Percentiles rank a stretch among this genome's conserved stretches.
Evolutionary conservation across 2,797 vertebrate species (phyloP).

Genomic region (Scarus forsteni): DNA sequence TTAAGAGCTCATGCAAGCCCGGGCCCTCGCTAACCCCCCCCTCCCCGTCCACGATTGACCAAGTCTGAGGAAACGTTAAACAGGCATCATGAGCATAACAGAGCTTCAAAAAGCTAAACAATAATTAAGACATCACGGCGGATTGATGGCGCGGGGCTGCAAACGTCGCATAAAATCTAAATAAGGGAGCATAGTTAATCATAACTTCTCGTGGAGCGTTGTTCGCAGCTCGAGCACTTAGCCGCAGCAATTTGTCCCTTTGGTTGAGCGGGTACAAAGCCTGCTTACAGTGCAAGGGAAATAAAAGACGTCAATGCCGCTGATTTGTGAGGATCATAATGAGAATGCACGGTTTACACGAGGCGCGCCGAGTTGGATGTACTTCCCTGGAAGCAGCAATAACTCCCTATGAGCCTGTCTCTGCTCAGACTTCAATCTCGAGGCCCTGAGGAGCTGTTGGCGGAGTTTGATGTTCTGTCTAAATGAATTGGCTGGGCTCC

Average conservation of each 20-base stretch:
- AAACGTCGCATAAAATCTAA: conserved; percentile 63
- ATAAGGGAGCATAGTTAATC: conserved; percentile 62
- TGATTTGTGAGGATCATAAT: conserved; percentile 76
- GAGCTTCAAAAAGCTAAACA: conserved; percentile 78
- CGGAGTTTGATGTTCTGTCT: conserved; percentile 83
- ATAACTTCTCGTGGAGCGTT: conserved; percentile 55
- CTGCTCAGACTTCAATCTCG: conserved; percentile 79
- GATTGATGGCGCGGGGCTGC: conserved; percentile 63
- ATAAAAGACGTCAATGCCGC: conserved; percentile 66
- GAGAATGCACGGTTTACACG: conserved; percentile 76
- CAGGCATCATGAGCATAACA: conserved; percentile 79
- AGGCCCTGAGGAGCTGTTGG: conserved; percentile 79
- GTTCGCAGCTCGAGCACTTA: conserved; percentile 59
- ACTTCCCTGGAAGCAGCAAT: conserved; percentile 73
- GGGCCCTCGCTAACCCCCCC: conserved; percentile 78
- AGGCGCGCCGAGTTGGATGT: conserved; percentile 69
- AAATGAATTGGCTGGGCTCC: conserved; percentile 82
- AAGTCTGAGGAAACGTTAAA: conserved; percentile 83
- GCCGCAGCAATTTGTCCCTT: conserved; percentile 63
- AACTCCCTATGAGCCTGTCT: conserved; percentile 75
- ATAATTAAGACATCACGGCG: conserved; percentile 67
- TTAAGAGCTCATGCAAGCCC: conserved; percentile 74
- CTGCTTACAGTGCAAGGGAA: conserved; percentile 58
- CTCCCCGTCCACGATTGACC: conserved; percentile 72
- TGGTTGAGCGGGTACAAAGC: conserved; percentile 46